These are phyloP conservation scores for Sceloporus undulatus DNA, from an alignment of 2,113 vertebrate species.

Conservation along the genomic window DNA sequence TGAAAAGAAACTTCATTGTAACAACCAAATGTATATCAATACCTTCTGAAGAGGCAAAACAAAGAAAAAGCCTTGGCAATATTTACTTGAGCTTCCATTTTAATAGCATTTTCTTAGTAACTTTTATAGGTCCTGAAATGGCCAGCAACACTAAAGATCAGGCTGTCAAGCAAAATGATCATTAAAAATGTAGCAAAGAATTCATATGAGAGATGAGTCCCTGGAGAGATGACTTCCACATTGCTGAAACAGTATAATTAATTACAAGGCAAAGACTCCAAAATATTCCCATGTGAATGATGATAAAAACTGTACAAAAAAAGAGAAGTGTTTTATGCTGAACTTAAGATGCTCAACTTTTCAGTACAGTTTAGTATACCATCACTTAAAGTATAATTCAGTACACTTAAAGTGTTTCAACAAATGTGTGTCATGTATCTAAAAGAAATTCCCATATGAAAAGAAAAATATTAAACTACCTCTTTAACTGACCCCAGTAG, in stretches of 20 bases:
- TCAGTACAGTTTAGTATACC: background rate
- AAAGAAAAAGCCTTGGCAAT: background rate
- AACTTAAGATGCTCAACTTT: conserved; percentile 13
- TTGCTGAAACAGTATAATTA: conserved; percentile 27
- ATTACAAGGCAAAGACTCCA: conserved; percentile 33
- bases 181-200: conserved; percentile 31
- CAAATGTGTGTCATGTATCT: background rate
- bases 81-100: background rate
- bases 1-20: background rate
- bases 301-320: conserved; percentile 11
- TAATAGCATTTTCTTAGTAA: background rate
- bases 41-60: background rate
- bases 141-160: conserved; percentile 7
- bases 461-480: background rate
- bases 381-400: background rate
- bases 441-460: background rate
- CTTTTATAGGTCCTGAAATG: conserved; percentile 2
- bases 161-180: conserved; percentile 29
- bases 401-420: background rate
- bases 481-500: background rate
- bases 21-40: background rate
- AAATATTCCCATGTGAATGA: conserved; percentile 30
- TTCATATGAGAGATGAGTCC: conserved; percentile 15
- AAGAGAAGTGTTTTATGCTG: conserved; percentile 30
- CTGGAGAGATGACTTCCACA: conserved; percentile 22